Conservation (phyloP, 2,797 vertebrate species). For the Pangasius sanitwongsei region DNA sequence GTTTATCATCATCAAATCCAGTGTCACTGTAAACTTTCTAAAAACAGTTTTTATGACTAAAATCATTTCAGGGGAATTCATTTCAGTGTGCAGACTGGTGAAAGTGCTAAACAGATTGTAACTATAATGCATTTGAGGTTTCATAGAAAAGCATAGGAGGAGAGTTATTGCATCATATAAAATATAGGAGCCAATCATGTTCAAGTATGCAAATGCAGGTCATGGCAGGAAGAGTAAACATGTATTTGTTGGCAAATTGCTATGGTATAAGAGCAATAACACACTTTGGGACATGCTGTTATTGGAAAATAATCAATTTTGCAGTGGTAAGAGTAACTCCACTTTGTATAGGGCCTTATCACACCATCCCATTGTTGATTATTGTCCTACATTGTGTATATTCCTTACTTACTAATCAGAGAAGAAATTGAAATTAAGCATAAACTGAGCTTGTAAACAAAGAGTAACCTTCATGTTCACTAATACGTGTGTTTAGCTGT, state of each 20-base stretch:
- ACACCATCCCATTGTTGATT: not conserved
- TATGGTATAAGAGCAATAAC: not conserved
- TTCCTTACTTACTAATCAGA: not conserved
- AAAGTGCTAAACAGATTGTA: not conserved
- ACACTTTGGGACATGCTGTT: not conserved
- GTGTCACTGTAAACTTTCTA: not conserved
- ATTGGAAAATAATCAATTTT: not conserved
- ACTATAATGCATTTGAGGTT: not conserved
- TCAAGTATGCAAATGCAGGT: not conserved
- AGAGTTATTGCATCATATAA: not conserved
- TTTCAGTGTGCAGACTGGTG: not conserved
- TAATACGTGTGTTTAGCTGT: not conserved
- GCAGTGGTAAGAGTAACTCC: not conserved
- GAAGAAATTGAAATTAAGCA: not conserved
- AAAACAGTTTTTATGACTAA: slow-evolving; percentile 1
- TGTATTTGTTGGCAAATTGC: not conserved
- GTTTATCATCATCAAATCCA: not conserved
- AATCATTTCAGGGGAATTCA: not conserved
- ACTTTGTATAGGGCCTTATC: not conserved
- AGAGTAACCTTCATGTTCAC: not conserved
- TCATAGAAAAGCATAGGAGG: not conserved
- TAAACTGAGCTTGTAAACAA: not conserved
- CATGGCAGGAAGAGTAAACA: not conserved
- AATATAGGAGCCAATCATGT: not conserved
- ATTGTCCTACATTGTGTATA: not conserved